phyloP scores from a whole-genome alignment of 2,113 vertebrate genomes.

The Leucopsar rothschildi region DNA sequence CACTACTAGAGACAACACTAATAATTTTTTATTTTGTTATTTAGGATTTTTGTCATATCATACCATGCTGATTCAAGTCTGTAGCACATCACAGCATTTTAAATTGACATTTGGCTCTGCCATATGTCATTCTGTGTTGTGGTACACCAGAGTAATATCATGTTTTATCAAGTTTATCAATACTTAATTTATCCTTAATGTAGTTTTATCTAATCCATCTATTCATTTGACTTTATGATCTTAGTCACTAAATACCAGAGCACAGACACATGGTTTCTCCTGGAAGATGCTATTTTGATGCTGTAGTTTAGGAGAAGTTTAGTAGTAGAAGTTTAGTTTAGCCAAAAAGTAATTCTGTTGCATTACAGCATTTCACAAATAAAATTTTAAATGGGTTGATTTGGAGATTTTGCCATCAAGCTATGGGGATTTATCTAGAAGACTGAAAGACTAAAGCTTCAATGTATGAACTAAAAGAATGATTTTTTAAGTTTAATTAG shows the following conservation, averaged over 20 bases:
- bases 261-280: neutral
- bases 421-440: neutral
- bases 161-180: conserved; percentile 11
- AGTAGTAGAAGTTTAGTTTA: neutral
- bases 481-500: neutral
- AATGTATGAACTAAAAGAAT: neutral
- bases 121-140: neutral
- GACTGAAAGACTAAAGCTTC: neutral
- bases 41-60: neutral
- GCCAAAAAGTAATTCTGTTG: neutral
- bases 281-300: neutral
- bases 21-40: neutral
- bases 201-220: neutral
- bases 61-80: neutral
- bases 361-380: neutral
- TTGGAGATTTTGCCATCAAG: neutral
- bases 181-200: neutral
- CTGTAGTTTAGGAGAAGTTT: neutral
- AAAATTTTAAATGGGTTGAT: neutral
- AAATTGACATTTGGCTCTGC: conserved; percentile 4
- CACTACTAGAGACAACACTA: neutral
- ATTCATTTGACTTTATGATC: neutral
- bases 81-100: neutral
- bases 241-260: neutral
- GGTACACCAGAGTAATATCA: neutral